Evolutionary conservation across 2,113 vertebrate species (phyloP).

Genomic region (Prionailurus bengalensis): DNA sequence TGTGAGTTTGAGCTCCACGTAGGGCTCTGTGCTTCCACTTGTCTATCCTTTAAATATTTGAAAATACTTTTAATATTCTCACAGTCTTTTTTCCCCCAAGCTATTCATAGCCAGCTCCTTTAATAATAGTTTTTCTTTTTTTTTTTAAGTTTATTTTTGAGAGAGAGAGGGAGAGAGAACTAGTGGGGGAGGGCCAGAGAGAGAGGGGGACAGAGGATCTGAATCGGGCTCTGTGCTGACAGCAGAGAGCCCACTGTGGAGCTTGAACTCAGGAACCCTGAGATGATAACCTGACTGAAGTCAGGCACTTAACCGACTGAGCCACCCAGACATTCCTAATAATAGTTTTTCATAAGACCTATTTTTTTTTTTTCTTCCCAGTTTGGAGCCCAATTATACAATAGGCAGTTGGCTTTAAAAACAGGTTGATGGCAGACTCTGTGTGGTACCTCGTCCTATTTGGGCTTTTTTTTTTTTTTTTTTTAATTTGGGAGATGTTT

Average conservation of each 20-base stretch:
- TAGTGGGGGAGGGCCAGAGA: too few relatives aligned
- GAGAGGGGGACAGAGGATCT: too few relatives aligned
- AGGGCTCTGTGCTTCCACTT: neutral
- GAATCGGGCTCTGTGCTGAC: too few relatives aligned
- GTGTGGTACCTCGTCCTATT: neutral
- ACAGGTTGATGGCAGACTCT: neutral
- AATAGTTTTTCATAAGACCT: neutral
- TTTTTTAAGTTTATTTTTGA: neutral
- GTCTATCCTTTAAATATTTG: slow-evolving; percentile 1
- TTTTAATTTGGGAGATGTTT: neutral
- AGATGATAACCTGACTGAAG: too few relatives aligned
- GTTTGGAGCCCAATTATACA: slow-evolving; percentile 4
- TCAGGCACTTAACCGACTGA: too few relatives aligned
- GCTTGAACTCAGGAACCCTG: too few relatives aligned
- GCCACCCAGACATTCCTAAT: neutral
- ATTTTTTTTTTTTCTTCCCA: neutral
- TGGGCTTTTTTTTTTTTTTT: neutral
- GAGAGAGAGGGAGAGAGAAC: too few relatives aligned
- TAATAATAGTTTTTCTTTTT: slow-evolving; percentile 26
- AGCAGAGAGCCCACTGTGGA: too few relatives aligned
- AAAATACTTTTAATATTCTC: slow-evolving; percentile 41
- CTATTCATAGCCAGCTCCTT: neutral
- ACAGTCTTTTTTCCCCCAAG: neutral
- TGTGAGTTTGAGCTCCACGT: too few relatives aligned
- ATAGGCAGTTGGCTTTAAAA: neutral